These are phyloP conservation scores for Ceyx melanurus DNA, from an alignment of 2,113 vertebrate genomes.

Conservation along the genomic window DNA sequence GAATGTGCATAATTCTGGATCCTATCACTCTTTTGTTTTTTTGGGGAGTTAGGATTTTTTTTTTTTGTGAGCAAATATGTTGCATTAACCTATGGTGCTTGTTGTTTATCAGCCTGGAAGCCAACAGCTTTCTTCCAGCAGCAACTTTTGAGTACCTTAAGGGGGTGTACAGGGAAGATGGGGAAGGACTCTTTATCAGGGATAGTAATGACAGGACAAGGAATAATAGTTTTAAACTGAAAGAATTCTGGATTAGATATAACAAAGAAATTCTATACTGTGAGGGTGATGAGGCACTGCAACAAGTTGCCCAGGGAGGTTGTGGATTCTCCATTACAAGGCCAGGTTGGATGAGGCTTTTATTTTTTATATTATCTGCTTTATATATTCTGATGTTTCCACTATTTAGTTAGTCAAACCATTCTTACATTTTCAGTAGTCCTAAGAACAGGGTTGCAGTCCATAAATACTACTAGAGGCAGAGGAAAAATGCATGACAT, in stretches of 20 bases:
- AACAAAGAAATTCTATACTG: not conserved
- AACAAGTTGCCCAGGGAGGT: not conserved
- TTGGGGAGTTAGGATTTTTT: not conserved
- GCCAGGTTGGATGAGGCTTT: not conserved
- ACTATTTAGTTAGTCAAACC: not conserved
- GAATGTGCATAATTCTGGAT: not conserved
- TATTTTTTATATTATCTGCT: not conserved
- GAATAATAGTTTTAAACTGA: not conserved
- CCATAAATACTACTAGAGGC: not conserved
- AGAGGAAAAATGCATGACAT: not conserved
- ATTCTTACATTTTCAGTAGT: not conserved
- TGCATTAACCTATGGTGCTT: not conserved
- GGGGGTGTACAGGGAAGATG: not conserved
- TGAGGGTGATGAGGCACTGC: not conserved
- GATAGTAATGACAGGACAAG: not conserved
- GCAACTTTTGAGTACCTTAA: not conserved
- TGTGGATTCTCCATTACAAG: not conserved
- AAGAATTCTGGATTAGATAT: not conserved
- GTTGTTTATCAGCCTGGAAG: not conserved
- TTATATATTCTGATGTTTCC: not conserved
- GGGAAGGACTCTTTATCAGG: not conserved
- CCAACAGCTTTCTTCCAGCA: not conserved
- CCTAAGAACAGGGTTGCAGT: not conserved
- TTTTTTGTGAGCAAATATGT: not conserved
- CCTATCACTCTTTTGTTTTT: not conserved